These are phyloP conservation scores for Calidris pugnax DNA, from an alignment of 2,113 vertebrate species.

Conservation along the genomic window DNA sequence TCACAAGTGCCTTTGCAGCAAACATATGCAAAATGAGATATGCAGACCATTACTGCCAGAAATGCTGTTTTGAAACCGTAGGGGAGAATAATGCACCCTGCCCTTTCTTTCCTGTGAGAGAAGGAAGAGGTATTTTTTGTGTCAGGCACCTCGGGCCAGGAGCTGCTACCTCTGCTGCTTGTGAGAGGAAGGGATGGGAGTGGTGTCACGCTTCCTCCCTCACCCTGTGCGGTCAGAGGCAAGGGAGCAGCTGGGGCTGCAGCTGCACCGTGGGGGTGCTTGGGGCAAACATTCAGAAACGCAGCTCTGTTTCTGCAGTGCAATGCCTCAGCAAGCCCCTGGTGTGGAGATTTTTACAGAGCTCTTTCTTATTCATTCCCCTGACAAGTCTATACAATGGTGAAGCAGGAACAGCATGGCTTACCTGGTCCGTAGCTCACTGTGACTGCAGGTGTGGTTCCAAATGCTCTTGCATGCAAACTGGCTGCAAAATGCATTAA, in stretches of 20 bases:
- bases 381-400: neutral
- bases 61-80: neutral
- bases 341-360: neutral
- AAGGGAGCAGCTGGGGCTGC: neutral
- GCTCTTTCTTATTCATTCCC: neutral
- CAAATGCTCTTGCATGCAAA: neutral
- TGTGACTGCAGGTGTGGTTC: neutral
- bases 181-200: neutral
- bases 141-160: neutral
- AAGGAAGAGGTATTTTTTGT: neutral
- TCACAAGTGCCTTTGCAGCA: neutral
- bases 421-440: neutral
- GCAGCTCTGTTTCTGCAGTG: neutral
- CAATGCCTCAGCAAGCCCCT: neutral
- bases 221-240: accelerated
- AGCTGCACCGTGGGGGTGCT: neutral
- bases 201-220: neutral
- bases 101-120: neutral
- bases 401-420: neutral
- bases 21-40: neutral
- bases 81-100: neutral
- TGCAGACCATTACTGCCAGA: neutral
- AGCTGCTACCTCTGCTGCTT: neutral
- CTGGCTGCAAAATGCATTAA: neutral
- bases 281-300: neutral